These are phyloP conservation scores for Danaus chrysippus DNA, from an alignment of 2,888 invertebrate genomes.

Conservation along the genomic window DNA sequence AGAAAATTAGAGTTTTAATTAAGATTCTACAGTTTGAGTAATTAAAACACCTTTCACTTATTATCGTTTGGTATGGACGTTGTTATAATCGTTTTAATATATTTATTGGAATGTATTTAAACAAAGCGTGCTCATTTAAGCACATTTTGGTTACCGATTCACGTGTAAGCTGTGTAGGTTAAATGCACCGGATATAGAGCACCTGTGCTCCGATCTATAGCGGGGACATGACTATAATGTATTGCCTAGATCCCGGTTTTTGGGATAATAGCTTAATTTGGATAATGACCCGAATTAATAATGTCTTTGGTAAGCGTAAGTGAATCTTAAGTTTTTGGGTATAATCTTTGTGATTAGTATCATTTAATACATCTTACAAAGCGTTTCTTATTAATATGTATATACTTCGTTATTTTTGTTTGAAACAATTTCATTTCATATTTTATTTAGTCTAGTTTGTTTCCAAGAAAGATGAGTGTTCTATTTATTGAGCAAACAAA, in stretches of 20 bases:
- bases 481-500: not conserved
- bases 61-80: not conserved
- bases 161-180: constrained; percentile 45
- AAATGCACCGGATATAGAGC: constrained; percentile 48
- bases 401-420: too few relatives aligned
- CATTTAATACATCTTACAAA: not conserved
- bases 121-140: constrained; percentile 32
- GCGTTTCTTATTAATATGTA: too few relatives aligned
- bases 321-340: constrained; percentile 3
- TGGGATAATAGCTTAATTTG: constrained; percentile 31
- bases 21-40: too few relatives aligned
- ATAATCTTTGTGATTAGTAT: not conserved
- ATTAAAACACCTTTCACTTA: too few relatives aligned
- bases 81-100: not conserved
- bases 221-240: constrained; percentile 57
- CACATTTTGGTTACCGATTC: constrained; percentile 48
- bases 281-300: constrained; percentile 20
- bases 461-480: not conserved
- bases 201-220: constrained; percentile 61
- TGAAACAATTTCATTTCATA: too few relatives aligned
- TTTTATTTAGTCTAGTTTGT: too few relatives aligned
- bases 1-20: too few relatives aligned
- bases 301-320: constrained; percentile 5
- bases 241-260: constrained; percentile 36
- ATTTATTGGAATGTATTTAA: constrained; percentile 18